Evolutionary conservation across 2,888 invertebrate genomes (phyloP), one percentile per base, ranked within the genome.

Genomic region (Coenonympha glycerion): DNA sequence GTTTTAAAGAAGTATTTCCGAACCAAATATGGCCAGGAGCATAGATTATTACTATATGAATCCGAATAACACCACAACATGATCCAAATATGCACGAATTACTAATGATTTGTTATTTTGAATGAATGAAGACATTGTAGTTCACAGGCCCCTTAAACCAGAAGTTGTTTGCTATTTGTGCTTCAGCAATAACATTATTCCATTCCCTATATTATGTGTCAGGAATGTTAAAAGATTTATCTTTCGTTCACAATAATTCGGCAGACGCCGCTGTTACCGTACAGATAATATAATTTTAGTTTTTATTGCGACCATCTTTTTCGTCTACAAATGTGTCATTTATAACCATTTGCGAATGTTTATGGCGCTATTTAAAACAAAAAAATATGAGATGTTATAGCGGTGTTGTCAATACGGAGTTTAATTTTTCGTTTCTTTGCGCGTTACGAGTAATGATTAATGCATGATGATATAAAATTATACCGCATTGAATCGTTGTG

Each of bases 271-370:
- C n/a, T n/a, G n/a, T n/a, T n/a, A n/a, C n/a, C 68, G 69, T 69
- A 58, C 60, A 55, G 59, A 46, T 46, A 64, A 63, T 61, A 52
- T 62, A 60, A 57, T 62, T 65, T 66, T 67, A 69, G 65, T 64
- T 74, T 75, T 71, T 74, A 72, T 69, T 60, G 64, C 65, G 69
- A 66, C 64, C 70, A 66, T 63, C 67, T 65, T 65, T 63, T 62
- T 68, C 64, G 63, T 68, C 69, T 66, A 65, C 67, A 71, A 76
- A 75, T 72, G 70, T 74, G 69, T 71, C 73, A 69, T 76, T 71
- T 70, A 74, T 73, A 72, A 62, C 66, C 66, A 68, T 71, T 69
- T 69, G 66, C 66, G 65, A 69, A 66, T 67, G 65, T 69, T 65
- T 65, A 66, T 70, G 57, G 58, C 60, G 52, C 47, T 56, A 55